These are phyloP conservation scores for Thamnophis elegans DNA, from an alignment of 2,797 vertebrate genomes.

Conservation along the genomic window DNA sequence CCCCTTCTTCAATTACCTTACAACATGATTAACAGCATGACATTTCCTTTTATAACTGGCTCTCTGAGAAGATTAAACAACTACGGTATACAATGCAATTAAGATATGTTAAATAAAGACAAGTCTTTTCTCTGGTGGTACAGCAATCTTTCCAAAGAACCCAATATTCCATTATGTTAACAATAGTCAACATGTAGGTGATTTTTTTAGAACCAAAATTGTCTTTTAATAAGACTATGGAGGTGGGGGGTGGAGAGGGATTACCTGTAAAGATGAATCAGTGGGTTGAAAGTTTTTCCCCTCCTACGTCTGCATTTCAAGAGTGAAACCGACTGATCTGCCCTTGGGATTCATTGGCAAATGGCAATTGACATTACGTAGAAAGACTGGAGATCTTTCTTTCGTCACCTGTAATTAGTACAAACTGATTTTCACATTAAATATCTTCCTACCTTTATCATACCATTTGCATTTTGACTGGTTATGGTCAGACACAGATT, in stretches of 20 bases:
- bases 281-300: too few species aligned
- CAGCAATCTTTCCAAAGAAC: neutral
- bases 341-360: neutral
- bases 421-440: neutral
- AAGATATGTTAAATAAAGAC: neutral
- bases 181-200: neutral
- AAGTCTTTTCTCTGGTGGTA: neutral
- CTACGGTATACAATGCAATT: neutral
- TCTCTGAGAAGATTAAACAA: neutral
- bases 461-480: neutral
- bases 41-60: neutral
- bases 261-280: neutral
- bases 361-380: neutral
- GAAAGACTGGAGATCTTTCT: neutral
- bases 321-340: neutral
- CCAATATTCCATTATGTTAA: neutral
- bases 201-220: neutral
- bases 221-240: neutral
- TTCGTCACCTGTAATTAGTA: neutral
- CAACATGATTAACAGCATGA: neutral
- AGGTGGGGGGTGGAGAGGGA: too few species aligned
- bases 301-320: neutral
- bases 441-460: neutral
- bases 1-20: neutral
- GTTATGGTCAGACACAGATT: neutral